Evolutionary conservation across 2,888 invertebrate genomes (phyloP).

Genomic region (Aphodius granarius): DNA sequence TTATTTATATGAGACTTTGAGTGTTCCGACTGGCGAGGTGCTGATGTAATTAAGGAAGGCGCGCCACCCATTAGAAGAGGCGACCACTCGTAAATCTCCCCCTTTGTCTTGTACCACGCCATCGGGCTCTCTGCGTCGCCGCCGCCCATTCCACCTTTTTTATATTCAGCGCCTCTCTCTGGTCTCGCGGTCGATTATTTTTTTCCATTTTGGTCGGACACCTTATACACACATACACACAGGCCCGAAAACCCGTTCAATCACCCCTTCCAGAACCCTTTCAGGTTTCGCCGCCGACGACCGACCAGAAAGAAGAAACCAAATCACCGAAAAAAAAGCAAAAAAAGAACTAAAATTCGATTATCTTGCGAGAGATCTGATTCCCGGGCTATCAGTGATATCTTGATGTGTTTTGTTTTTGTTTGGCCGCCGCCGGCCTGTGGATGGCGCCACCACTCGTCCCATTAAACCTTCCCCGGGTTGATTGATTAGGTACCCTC

Average conservation of each 20-base stretch:
- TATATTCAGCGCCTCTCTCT: conserved; percentile 33
- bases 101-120: conserved; percentile 46
- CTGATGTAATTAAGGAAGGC: conserved; percentile 54
- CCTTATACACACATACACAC: conserved; percentile 30
- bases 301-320: conserved; percentile 22
- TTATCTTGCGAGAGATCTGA: conserved; percentile 54
- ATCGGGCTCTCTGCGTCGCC: conserved; percentile 1
- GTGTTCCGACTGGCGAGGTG: conserved; percentile 51
- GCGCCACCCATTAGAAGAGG: conserved; percentile 53
- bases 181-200: conserved; percentile 30
- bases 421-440: conserved; percentile 46
- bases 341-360: conserved; percentile 4
- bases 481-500: conserved; percentile 27
- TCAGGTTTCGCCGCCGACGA: neutral
- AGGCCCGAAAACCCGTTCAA: conserved; percentile 15
- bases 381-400: conserved; percentile 52
- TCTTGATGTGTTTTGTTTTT: conserved; percentile 43
- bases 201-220: conserved; percentile 30
- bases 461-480: conserved; percentile 44
- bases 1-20: conserved; percentile 52
- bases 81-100: conserved; percentile 52
- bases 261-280: conserved; percentile 24
- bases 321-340: neutral
- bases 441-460: conserved; percentile 54
- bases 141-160: conserved; percentile 39